phyloP scores from a whole-genome alignment of 2,888 invertebrate species.

The Drosophila gaucha region DNA sequence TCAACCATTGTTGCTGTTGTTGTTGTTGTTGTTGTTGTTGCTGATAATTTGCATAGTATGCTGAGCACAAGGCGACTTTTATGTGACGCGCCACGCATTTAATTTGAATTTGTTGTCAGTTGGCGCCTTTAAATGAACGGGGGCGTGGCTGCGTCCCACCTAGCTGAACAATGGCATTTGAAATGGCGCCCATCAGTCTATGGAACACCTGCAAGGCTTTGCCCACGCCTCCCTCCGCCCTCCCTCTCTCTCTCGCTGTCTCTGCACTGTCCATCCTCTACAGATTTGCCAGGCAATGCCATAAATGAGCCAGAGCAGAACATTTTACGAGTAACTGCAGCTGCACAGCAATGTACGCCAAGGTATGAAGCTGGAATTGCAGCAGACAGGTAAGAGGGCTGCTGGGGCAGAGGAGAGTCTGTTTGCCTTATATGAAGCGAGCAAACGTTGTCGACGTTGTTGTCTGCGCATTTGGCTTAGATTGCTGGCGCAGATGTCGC shows the following conservation, averaged over 20 bases:
- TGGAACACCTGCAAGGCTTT: conserved; percentile 67
- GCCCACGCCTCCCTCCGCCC: conserved; percentile 34
- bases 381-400: conserved; percentile 7
- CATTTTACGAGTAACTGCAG: conserved; percentile 48
- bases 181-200: conserved; percentile 75
- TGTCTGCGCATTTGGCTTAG: conserved; percentile 46
- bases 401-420: background rate
- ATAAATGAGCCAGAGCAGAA: conserved; percentile 44
- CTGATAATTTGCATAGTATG: conserved; percentile 68
- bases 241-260: conserved; percentile 45
- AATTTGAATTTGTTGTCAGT: conserved; percentile 58
- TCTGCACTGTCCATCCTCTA: conserved; percentile 21
- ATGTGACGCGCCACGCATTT: conserved; percentile 63
- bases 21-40: conserved; percentile 35
- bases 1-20: conserved; percentile 60
- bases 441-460: conserved; percentile 43
- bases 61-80: conserved; percentile 55
- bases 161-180: conserved; percentile 38
- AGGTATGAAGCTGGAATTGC: conserved; percentile 9
- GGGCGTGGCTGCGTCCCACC: conserved; percentile 40
- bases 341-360: conserved; percentile 44
- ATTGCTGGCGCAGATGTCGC: conserved; percentile 74
- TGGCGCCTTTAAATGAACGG: conserved; percentile 58
- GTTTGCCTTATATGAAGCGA: conserved; percentile 69
- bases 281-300: conserved; percentile 45